These are phyloP conservation scores for Bursaphelenchus okinawaensis DNA, from an alignment of 2,888 invertebrate species.

Conservation along the genomic window DNA sequence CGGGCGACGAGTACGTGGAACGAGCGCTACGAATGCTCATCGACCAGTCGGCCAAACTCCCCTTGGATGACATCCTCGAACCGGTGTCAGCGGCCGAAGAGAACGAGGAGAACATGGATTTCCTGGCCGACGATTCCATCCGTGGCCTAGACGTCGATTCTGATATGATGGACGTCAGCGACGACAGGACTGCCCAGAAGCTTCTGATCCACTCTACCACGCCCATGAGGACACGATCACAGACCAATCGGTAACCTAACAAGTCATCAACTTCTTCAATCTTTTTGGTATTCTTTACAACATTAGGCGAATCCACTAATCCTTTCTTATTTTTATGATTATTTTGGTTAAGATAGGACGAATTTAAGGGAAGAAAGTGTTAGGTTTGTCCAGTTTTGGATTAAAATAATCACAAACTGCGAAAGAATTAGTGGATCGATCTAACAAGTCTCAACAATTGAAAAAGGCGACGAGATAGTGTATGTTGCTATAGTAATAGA, in stretches of 20 bases:
- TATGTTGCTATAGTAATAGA: too few relatives aligned
- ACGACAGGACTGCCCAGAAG: not conserved
- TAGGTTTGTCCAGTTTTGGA: too few relatives aligned
- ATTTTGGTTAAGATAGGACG: too few relatives aligned
- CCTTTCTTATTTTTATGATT: too few relatives aligned
- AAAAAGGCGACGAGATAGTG: too few relatives aligned
- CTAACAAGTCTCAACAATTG: too few relatives aligned
- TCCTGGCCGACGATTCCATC: not conserved
- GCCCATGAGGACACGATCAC: not conserved
- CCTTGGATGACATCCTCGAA: not conserved
- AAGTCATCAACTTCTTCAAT: too few relatives aligned
- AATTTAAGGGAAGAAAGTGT: too few relatives aligned
- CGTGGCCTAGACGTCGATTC: not conserved
- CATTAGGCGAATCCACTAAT: too few relatives aligned
- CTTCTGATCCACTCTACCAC: not conserved
- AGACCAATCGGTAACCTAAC: not conserved
- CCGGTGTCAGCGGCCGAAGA: not conserved
- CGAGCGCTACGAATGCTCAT: not conserved
- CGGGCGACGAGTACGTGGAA: constrained; percentile 14
- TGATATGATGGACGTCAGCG: not conserved
- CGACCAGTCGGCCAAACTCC: not conserved
- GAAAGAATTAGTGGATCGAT: too few relatives aligned
- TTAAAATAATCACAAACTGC: too few relatives aligned
- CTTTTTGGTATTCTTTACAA: too few relatives aligned
- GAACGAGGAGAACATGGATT: not conserved